phyloP scores from a whole-genome alignment of 2,888 invertebrate genomes.

The Drosophila algonquin region DNA sequence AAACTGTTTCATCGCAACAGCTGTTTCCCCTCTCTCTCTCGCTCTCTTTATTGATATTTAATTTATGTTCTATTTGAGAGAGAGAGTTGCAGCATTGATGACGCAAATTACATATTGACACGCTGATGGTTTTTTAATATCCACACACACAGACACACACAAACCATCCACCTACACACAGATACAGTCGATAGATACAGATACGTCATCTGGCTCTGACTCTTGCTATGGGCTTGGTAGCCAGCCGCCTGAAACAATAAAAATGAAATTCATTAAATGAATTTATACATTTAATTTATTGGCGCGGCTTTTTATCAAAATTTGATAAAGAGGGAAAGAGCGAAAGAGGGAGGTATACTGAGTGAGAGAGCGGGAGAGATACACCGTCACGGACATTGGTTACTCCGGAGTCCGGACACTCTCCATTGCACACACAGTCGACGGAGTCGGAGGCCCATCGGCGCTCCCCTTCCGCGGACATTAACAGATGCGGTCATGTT shows the following conservation, averaged over 20 bases:
- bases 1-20: constrained; percentile 30
- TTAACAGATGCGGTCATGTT: constrained; percentile 78
- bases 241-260: constrained; percentile 61
- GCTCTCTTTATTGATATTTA: constrained; percentile 67
- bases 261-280: constrained; percentile 78
- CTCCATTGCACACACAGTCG: constrained; percentile 73
- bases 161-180: constrained; percentile 22
- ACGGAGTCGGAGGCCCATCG: constrained; percentile 1
- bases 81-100: constrained; percentile 53
- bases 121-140: constrained; percentile 82
- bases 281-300: constrained; percentile 81
- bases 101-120: constrained; percentile 81
- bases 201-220: constrained; percentile 57
- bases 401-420: constrained; percentile 35
- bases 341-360: background rate
- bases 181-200: background rate
- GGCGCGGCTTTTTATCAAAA: constrained; percentile 77
- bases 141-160: constrained; percentile 55
- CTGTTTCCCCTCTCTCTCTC: background rate
- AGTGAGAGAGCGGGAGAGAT: background rate
- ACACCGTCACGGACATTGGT: constrained; percentile 19
- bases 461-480: constrained; percentile 64
- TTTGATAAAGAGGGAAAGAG: constrained; percentile 68
- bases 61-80: constrained; percentile 78
- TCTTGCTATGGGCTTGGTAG: constrained; percentile 15